Percentiles rank a stretch among this genome's conserved stretches.
Conservation (phyloP, 2,888 invertebrate species). For the Apodemia mormo region DNA sequence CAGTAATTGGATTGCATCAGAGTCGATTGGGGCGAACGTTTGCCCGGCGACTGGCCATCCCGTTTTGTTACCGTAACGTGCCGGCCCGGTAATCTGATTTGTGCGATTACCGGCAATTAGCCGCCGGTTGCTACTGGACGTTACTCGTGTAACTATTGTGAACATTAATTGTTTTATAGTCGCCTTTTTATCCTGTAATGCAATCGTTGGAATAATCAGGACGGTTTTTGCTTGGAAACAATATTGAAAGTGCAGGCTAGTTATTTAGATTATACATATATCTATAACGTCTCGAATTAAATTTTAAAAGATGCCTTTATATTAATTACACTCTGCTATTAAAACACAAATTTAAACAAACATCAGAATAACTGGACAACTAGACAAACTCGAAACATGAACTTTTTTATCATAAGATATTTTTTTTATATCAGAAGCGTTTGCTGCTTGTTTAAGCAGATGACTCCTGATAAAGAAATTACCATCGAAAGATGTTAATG, state of each 20-base stretch:
- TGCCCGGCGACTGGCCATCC: conserved; percentile 32
- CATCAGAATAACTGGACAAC: no score
- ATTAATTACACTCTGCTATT: no score
- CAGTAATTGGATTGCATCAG: conserved; percentile 60
- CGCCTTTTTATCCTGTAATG: conserved; percentile 18
- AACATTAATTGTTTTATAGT: conserved; percentile 29
- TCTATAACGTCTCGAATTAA: no score
- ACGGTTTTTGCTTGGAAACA: background rate
- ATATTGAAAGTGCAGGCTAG: background rate
- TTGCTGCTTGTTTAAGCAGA: no score
- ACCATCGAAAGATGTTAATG: no score
- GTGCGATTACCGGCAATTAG: conserved; percentile 66
- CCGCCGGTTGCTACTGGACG: conserved; percentile 28
- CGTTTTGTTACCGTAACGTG: conserved; percentile 39
- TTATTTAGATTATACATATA: background rate
- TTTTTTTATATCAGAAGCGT: no score
- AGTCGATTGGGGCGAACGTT: conserved; percentile 47
- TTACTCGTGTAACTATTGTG: conserved; percentile 41
- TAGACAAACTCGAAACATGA: no score
- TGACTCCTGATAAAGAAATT: no score
- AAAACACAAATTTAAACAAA: no score
- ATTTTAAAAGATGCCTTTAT: no score
- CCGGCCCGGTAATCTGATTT: conserved; percentile 57
- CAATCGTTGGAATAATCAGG: background rate
- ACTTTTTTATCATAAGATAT: no score